Base-by-base conservation (phyloP, 2,797 vertebrate species). In the Okamejei kenojei region DNA sequence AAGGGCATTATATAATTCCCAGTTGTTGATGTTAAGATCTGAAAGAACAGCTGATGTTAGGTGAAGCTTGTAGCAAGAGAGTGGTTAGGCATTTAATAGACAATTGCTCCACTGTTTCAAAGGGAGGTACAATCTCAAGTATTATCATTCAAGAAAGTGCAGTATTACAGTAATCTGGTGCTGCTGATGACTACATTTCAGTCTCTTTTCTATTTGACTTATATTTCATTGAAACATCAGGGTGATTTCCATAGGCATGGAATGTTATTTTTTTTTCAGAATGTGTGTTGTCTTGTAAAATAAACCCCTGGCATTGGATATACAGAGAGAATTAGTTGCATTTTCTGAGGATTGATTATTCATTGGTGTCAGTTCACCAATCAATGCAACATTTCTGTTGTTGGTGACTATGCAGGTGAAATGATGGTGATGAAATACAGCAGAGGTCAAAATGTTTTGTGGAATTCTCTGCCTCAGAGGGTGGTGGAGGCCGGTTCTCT, bases 81-180 rank as follows among this genome's bases (percentile, higher is more conserved):
- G 82, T 32, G 15, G 82, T 35, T 19, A 65, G 61, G 82, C 61
- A 32, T 88, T 84, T 54, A 84, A n/a, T 26, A 84, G 81, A n/a
- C 23, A 84, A 84, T 84, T 65, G n/a, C n/a, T 32, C 29, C 29
- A 88, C 61, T 88, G 58, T 88, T 63, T 88, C 58, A 88, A 88
- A 88, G 82, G 29, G 58, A 32, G 32, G n/a, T 88, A 88, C 29
- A 88, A 65, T 86, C 26, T 86, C 82, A 65, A n/a, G 29, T 19
- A 84, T 61, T 84, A n/a, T 11, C 29, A 65, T 86, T 88, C 58
- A 88, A 88, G 61, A 32, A n/a, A 2, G 13, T 63, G 4, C 11
- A 17, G 29, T 63, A n/a, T 15, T 86, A 32, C 8, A 65, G 15
- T 88, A 61, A 84, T 61, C 54, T 84, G 54, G 81, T 29, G 81